Evolutionary conservation across 2,888 invertebrate genomes (phyloP).

Genomic region (Stictocephala bisonia): DNA sequence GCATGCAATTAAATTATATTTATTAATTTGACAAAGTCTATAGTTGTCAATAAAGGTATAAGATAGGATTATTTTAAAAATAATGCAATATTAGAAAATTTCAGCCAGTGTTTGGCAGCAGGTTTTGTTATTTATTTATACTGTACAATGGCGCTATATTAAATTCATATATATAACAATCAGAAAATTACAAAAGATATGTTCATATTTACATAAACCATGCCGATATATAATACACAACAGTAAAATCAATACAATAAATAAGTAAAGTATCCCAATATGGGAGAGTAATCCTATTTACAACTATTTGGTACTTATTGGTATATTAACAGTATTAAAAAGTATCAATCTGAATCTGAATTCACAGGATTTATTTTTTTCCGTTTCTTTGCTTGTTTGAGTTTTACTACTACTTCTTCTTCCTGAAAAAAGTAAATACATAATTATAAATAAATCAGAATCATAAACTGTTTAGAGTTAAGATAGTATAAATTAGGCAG

Average conservation of each 20-base stretch:
- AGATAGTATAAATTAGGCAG: too few relatives aligned
- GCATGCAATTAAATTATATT: too few relatives aligned
- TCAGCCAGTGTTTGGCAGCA: too few relatives aligned
- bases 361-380: conserved; percentile 80
- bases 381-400: conserved; percentile 90
- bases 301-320: conserved; percentile 37
- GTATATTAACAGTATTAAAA: conserved; percentile 18
- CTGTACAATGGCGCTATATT: conserved; percentile 31
- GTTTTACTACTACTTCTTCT: conserved; percentile 91
- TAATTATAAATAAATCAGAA: not conserved
- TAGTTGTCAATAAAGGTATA: too few relatives aligned
- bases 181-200: conserved; percentile 37
- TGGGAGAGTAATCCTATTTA: conserved; percentile 29
- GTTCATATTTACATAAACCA: conserved; percentile 40
- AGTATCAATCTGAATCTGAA: conserved; percentile 91
- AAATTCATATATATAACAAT: conserved; percentile 20
- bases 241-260: conserved; percentile 26
- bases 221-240: conserved; percentile 27
- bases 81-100: too few relatives aligned
- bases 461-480: too few relatives aligned
- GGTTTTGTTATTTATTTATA: conserved; percentile 24
- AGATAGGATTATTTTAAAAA: too few relatives aligned
- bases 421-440: conserved; percentile 70
- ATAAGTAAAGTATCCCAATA: conserved; percentile 28
- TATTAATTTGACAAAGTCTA: too few relatives aligned